Evolutionary conservation across 2,113 vertebrate species (phyloP), one percentile per base, ranked within the genome.

Genomic region (Heterocephalus glaber): DNA sequence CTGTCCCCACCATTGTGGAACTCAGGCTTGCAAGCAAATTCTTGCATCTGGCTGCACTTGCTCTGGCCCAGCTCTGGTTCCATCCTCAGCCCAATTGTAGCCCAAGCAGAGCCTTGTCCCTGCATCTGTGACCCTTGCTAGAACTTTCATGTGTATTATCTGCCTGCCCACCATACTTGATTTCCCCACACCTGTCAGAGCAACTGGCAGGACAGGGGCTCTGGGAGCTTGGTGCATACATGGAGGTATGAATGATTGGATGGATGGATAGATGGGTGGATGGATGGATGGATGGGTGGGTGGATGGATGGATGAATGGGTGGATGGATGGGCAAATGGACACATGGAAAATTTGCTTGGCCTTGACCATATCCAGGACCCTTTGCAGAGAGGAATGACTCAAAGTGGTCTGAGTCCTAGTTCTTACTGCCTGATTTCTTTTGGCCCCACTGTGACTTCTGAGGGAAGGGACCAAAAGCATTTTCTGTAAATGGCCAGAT

Each of bases 121-220:
- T 44, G 26, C 9, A 1, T 14, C 33, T 61, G 11, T 54, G 60
- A 79, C 80, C n/a, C 22, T 7, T n/a, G 38, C 13, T 2, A 20
- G 26, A n/a, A n/a, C 22, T 68, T 61, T 28, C 24, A 6, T 28
- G 2, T 26, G 49, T 49, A 0, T 17, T 1, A 0, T 41, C 38
- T 35, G 4, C 80, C 16, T 24, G 17, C 17, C 12, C 28, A 1
- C 33, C 16, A 13, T 83, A 38, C 7, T 68, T 0, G 0, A 2
- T 24, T 7, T 77, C 26, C 60, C 66, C 22, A 60, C 12, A n/a
- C 47, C 74, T 14, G 26, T 33, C 28, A 83, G 20, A 26, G 58
- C 9, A 8, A 41, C 83, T 22, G 38, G 49, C 72, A 83, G 60
- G 35, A 49, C n/a, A 35, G n/a, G 52, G 38, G 2, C 8, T 83